These are phyloP conservation scores for Gambelia wislizenii DNA, from an alignment of 2,797 vertebrate species.

Conservation along the genomic window DNA sequence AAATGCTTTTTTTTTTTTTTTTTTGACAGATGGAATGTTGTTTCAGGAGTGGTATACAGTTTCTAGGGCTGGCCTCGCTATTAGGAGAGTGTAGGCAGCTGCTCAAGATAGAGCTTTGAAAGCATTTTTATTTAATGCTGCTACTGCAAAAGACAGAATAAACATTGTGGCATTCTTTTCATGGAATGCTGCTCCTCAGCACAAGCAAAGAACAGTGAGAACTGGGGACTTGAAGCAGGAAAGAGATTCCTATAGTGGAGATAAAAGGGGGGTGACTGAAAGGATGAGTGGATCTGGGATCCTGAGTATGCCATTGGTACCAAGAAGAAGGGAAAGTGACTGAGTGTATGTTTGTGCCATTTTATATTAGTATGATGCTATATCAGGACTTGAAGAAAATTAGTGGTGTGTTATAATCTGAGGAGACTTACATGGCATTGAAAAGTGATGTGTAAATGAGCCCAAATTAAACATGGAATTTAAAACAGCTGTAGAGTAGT, in stretches of 20 bases:
- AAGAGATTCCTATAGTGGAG: neutral
- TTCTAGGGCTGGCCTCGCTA: neutral
- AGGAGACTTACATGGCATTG: too few relatives aligned
- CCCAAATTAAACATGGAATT: too few relatives aligned
- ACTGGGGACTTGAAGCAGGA: neutral
- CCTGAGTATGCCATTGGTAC: neutral
- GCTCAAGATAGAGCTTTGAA: neutral
- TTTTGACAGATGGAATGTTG: conserved; percentile 35
- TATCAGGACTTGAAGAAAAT: too few relatives aligned
- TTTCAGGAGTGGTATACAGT: conserved; percentile 9
- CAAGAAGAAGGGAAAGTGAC: neutral
- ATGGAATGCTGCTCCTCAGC: neutral
- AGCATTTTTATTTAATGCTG: neutral
- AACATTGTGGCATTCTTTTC: neutral
- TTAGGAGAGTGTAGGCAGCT: neutral
- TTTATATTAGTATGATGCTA: too few relatives aligned
- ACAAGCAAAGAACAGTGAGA: neutral
- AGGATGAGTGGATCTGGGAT: neutral
- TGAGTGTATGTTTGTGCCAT: too few relatives aligned
- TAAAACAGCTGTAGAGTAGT: too few relatives aligned
- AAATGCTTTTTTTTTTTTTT: too few relatives aligned
- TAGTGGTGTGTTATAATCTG: too few relatives aligned
- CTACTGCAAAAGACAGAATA: neutral
- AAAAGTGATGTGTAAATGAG: too few relatives aligned
- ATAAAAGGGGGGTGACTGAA: neutral